phyloP scores from a whole-genome alignment of 2,888 invertebrate species.

The Leptura quadrifasciata region DNA sequence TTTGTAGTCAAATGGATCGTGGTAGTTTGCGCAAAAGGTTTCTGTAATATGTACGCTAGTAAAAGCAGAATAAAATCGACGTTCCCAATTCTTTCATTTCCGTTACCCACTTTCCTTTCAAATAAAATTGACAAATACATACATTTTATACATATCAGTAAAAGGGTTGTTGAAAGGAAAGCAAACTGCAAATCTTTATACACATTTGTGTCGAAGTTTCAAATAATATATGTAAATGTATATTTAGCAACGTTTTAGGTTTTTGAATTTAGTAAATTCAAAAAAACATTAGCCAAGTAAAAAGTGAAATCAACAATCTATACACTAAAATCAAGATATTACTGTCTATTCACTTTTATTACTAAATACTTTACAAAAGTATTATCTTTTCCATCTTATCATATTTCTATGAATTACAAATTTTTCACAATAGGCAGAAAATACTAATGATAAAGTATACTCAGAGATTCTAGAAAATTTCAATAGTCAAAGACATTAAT shows the following conservation, averaged over 20 bases:
- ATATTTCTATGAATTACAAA: no score
- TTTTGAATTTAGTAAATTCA: no score
- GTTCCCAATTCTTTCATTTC: slow-evolving; percentile 37
- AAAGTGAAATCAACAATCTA: no score
- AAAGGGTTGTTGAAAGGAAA: slow-evolving; percentile 20
- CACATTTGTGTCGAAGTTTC: not conserved
- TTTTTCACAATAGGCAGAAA: no score
- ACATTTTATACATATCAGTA: slow-evolving; percentile 20
- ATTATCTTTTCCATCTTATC: no score
- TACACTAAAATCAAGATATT: no score
- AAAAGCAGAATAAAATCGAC: slow-evolving; percentile 36
- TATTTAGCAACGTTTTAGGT: not conserved
- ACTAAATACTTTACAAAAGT: no score
- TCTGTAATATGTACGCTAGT: slow-evolving; percentile 21
- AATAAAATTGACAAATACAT: slow-evolving; percentile 40
- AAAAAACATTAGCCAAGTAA: no score
- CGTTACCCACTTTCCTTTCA: slow-evolving; percentile 33
- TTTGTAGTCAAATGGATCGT: not conserved
- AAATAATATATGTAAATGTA: not conserved
- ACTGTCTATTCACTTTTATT: no score
- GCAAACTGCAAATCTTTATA: not conserved
- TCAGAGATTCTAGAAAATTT: no score
- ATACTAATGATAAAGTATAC: no score
- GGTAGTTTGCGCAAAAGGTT: slow-evolving; percentile 17
- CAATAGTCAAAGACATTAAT: no score